Percentiles rank a stretch among this genome's conserved stretches.
These are phyloP conservation scores for Sakesphorus luctuosus DNA, from an alignment of 2,113 vertebrate species.

Conservation along the genomic window DNA sequence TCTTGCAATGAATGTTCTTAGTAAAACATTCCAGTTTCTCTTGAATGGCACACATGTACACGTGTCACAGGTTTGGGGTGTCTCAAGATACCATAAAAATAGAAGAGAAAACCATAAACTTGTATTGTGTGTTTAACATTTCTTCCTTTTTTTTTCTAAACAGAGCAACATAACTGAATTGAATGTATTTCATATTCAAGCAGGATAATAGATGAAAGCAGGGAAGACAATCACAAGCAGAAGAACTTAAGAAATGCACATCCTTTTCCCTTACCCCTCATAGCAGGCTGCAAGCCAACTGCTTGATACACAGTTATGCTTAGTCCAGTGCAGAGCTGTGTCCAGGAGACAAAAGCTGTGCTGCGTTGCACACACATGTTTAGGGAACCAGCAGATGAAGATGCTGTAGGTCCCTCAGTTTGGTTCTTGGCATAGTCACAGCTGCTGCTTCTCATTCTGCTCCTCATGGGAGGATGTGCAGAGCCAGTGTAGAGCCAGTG, in stretches of 20 bases:
- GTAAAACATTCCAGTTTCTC: too few species aligned
- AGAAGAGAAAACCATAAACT: background rate
- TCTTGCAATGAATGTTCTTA: too few species aligned
- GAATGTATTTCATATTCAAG: background rate
- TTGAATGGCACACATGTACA: too few species aligned
- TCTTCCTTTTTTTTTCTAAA: background rate
- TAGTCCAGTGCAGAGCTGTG: background rate
- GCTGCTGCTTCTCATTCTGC: background rate
- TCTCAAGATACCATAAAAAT: background rate
- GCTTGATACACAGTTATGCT: too few species aligned
- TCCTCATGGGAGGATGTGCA: background rate
- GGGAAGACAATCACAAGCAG: background rate
- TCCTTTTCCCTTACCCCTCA: background rate
- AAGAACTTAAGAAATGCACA: background rate
- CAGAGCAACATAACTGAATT: background rate
- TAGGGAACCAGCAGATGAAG: background rate
- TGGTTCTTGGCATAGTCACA: background rate
- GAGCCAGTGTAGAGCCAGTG: background rate
- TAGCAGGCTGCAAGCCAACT: background rate
- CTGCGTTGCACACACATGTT: background rate
- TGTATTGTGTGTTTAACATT: background rate
- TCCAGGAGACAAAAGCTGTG: background rate
- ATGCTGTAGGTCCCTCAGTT: background rate
- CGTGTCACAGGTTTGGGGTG: background rate
- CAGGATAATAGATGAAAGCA: background rate